Base-by-base conservation (phyloP, 2,797 vertebrate species). In the Tauraco hartlaubi region DNA sequence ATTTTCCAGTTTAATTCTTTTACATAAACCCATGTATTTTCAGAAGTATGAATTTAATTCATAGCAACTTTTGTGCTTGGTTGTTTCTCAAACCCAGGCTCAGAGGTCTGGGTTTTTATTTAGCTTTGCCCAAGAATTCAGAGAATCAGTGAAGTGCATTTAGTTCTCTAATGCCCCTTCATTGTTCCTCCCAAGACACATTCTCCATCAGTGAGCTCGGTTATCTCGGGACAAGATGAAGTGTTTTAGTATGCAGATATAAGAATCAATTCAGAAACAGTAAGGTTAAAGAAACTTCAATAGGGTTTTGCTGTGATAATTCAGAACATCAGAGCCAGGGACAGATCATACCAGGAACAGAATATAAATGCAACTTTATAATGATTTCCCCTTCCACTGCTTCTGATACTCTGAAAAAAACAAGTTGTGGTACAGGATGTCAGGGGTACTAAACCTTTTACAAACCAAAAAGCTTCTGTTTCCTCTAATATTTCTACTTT, bases 11-110 rank as follows among this genome's bases (percentile, higher is more conserved):
- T 74, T 61, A 44, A 76, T 76, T 59, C 26, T 85, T 94, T 93
- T 35, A 81, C 67, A 71, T 90, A 90, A 92, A 93, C 12, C 25
- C 76, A 69, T 73, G 46, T 90, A 61, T 83, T 89, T 97, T 95
- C 48, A 81, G 81, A 89, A 90, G 59, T 39, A 54, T 15, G 35
- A 39, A 21, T 76, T 81, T 69, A 80, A 75, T 78, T 92, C 72
- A 46, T 13, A 54, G 0, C 63, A 37, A 15, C 3, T 79, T 61
- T 90, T 84, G 26, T 81, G 14, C 16, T 78, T 81, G 4, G 66
- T 76, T 75, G 9, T 20, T 64, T 74, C 74, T 88, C 66, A 94
- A 80, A 81, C 13, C 31, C 19, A 35, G 20, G 15, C 49, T 74
- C 37, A 48, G 26, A 77, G 61, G 25, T 66, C 18, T 81, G 71